Base-by-base conservation (phyloP, 2,113 vertebrate genomes). In the Monopterus albus region DNA sequence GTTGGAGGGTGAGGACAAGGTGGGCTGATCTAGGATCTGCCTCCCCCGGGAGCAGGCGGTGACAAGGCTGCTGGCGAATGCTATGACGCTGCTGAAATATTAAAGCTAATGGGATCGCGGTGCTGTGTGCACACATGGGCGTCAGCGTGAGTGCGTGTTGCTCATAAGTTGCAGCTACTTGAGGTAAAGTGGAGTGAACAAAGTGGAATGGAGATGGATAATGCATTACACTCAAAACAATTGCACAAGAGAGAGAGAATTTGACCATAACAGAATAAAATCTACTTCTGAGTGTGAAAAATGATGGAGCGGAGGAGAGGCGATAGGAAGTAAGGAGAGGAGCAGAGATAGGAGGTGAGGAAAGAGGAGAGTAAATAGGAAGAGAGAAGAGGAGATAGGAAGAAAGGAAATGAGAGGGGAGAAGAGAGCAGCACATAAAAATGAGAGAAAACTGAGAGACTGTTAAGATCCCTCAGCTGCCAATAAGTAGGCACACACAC, bases 161-260 rank as follows among this genome's bases (percentile, higher is more conserved):
- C 73, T 78, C 68, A 45, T 66, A 59, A 80, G 76, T 66, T 72
- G 68, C 59, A 78, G 78, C 85, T 75, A 78, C 78, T 85, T 72
- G 71, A 83, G 50, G 76, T 69, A 72, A 81, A 84, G 86, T 76
- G 81, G 79, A 82, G 77, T 57, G 84, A 85, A 62, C 83, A 86
- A 83, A 91, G 79, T 88, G 79, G 84, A 87, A 84, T 70, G 33
- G 88, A 89, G 87, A 88, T 88, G 75, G 85, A 89, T 90, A 88
- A 88, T 87, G 79, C 67, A 83, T 82, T 81, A 83, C 77, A 70
- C 75, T 74, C 68, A 42, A 72, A 86, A 86, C 80, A 82, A 72
- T 20, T 40, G 59, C 67, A 74, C 8, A 38, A 53, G 65, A 33
- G 45, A 53, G 59, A 18, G 71, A 62, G 59, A 75, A 67, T 76